These are phyloP conservation scores for Drosophila aff. DNA, from an alignment of 1,140 invertebrate genomes.

Conservation along the genomic window DNA sequence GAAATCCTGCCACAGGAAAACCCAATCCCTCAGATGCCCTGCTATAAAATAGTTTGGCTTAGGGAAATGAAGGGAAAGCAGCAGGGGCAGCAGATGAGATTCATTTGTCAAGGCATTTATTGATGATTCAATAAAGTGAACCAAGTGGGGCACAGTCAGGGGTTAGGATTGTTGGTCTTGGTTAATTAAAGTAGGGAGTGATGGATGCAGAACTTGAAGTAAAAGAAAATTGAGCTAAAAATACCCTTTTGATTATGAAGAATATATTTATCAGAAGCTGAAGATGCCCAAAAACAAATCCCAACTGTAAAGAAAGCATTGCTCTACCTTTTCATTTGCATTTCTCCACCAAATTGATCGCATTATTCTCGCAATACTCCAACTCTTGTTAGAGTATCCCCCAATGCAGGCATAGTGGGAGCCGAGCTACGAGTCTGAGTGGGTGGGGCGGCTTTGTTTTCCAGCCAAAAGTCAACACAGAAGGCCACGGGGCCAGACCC, in stretches of 20 bases:
- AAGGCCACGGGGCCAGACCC: constrained; percentile 2
- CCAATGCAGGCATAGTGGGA: not conserved
- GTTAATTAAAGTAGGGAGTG: not conserved
- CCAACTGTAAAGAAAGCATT: not conserved
- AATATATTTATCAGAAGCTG: not conserved
- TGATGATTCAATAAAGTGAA: constrained; percentile 12
- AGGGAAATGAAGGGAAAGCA: constrained; percentile 1
- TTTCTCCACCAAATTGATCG: not conserved
- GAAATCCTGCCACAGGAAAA: constrained; percentile 17
- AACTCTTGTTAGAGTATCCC: constrained; percentile 14
- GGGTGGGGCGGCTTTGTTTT: constrained; percentile 13
- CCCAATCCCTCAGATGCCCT: constrained; percentile 28
- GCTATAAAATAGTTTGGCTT: constrained; percentile 4
- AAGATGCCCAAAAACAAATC: no score
- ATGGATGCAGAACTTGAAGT: not conserved
- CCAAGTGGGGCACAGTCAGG: not conserved
- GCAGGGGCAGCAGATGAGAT: not conserved
- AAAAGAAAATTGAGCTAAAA: not conserved
- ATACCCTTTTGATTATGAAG: no score
- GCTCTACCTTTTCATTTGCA: not conserved
- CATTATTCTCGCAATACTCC: constrained; percentile 5
- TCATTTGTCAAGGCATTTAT: constrained; percentile 5
- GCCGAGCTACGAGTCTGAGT: not conserved
- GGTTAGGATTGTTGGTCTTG: no score
- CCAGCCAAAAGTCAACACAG: constrained; percentile 32